Evolutionary conservation across 2,113 vertebrate species (phyloP).

Genomic region (Delphinapterus leucas): DNA sequence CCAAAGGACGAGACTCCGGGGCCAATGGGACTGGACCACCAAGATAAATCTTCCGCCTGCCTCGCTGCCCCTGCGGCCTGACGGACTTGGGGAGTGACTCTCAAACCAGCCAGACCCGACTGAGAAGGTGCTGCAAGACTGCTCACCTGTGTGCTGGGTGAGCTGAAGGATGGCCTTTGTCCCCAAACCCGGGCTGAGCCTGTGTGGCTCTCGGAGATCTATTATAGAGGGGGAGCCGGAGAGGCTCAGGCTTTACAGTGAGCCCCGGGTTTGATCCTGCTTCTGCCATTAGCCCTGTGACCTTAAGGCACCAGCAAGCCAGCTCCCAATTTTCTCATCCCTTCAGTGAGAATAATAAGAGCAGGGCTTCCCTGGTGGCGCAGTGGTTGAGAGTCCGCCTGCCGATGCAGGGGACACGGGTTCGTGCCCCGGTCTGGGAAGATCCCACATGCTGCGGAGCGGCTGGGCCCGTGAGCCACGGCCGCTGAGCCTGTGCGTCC

Average conservation of each 20-base stretch:
- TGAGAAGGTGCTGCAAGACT: neutral
- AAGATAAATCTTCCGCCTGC: neutral
- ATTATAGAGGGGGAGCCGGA: neutral
- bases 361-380: no score
- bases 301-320: neutral
- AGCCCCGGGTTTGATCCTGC: neutral
- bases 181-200: neutral
- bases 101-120: neutral
- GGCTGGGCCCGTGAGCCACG: no score
- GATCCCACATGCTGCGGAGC: no score
- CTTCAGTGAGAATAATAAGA: neutral
- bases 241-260: neutral
- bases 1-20: neutral
- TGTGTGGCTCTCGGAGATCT: neutral
- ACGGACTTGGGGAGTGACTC: rapidly evolving
- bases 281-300: neutral
- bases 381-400: no score
- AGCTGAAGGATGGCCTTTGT: neutral
- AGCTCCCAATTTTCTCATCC: neutral
- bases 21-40: rapidly evolving
- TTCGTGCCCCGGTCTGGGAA: no score
- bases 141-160: rapidly evolving
- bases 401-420: no score
- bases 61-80: neutral
- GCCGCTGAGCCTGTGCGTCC: no score